phyloP scores from a whole-genome alignment of 2,797 vertebrate genomes.

The Protosalanx chinensis region DNA sequence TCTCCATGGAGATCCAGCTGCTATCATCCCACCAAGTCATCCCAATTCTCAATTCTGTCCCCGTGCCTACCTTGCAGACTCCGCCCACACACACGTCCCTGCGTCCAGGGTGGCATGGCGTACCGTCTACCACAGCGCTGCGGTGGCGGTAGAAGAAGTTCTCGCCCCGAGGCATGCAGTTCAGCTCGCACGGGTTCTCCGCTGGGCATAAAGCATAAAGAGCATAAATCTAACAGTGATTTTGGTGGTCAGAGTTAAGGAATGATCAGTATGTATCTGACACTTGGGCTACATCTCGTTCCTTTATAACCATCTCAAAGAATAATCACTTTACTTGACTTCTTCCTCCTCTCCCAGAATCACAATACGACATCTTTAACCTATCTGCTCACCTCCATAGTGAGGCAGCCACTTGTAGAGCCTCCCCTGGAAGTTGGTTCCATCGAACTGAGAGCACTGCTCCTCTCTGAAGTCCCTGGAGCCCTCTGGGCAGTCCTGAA shows the following conservation, averaged over 20 bases:
- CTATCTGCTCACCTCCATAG: conserved; percentile 79
- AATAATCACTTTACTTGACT: not conserved
- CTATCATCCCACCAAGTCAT: too few relatives aligned
- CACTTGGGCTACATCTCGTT: too few relatives aligned
- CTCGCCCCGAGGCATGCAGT: conserved; percentile 95
- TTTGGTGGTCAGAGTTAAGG: too few relatives aligned
- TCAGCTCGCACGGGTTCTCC: conserved; percentile 91
- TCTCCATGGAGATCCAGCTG: too few relatives aligned
- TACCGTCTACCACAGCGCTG: conserved; percentile 84
- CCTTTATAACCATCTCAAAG: not conserved
- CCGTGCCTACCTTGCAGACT: conserved; percentile 80
- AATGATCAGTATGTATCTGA: too few relatives aligned
- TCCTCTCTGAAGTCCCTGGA: conserved; percentile 88
- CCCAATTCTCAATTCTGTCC: too few relatives aligned
- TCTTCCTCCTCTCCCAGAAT: not conserved
- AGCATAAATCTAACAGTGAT: not conserved
- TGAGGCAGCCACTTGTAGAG: conserved; percentile 91
- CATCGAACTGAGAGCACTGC: conserved; percentile 89
- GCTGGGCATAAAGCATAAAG: conserved; percentile 60
- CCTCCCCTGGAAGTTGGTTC: conserved; percentile 85
- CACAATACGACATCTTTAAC: not conserved
- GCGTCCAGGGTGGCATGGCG: conserved; percentile 87
- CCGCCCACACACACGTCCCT: conserved; percentile 87
- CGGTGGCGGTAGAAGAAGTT: conserved; percentile 92
- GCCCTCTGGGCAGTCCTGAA: conserved; percentile 85